Base-by-base conservation (phyloP, 2,797 vertebrate species). In the Peromyscus attwateri region DNA sequence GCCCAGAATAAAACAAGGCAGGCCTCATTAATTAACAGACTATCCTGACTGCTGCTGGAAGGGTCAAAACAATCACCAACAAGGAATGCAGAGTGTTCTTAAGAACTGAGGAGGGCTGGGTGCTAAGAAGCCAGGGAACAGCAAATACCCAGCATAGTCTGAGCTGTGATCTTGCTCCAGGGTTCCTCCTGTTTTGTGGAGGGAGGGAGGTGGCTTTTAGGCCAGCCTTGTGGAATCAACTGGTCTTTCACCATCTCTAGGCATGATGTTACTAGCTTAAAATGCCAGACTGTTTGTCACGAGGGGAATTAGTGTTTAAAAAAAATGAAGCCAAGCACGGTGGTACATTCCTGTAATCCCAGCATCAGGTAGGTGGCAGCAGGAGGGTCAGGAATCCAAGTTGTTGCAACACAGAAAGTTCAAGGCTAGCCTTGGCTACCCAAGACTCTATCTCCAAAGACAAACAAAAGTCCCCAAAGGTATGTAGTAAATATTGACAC, bases 251-350 rank as follows among this genome's bases (percentile, higher is more conserved):
- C 89, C 84, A 68, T 81, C 43, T 90, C 64, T 66, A 46, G 31
- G 52, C 34, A 77, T 81, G 82, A 97, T 76, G 84, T 94, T 85
- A 92, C 52, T 79, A 93, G 80, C 95, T 90, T 70, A 92, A 52
- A 90, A 96, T 79, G 43, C 57, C 80, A 83, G 73, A 43, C 31
- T 21, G 29, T 62, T 79, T 93, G 52, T 93, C 76, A 95, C 76
- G 57, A 90, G 68, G 60, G 76, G 64, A 84, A 19, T 46, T 84
- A 79, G 71, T 89, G 62, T 73, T 93, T 85, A 60, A 95, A 97
- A 52, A 62, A 62, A 96, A 71, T 16, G 29, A 75, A 62, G 87
- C 37, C 87, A 89, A 75, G 55, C 55, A 34, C 4, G 2, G 37
- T 13, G 70, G 37, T 40, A 43, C 52, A 34, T 43, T 43, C 25